These are phyloP conservation scores for Plutomurus gul DNA, from an alignment of 1,140 invertebrate genomes.

Conservation along the genomic window DNA sequence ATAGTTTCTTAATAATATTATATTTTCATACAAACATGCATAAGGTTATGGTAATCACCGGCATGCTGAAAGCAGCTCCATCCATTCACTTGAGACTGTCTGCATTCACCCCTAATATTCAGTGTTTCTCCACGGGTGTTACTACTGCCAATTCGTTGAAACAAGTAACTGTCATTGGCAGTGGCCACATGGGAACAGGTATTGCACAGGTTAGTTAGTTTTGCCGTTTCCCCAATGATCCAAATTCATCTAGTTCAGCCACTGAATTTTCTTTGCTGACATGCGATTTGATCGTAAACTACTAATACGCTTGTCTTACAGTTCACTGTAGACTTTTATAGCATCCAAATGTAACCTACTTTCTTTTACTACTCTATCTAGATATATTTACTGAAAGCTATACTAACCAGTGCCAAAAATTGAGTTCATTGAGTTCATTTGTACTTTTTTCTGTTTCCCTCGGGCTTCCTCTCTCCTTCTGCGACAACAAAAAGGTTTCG, in stretches of 20 bases:
- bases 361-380: too few species aligned
- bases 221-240: too few species aligned
- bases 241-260: too few species aligned
- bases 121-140: too few species aligned
- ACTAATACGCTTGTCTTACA: too few species aligned
- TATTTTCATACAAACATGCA: not conserved
- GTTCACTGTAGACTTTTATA: too few species aligned
- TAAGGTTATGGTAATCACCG: not conserved
- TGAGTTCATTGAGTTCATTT: slow-evolving; percentile 1
- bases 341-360: too few species aligned
- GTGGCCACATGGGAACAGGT: slow-evolving; percentile 84
- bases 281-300: too few species aligned
- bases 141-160: slow-evolving; percentile 62
- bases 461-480: not conserved
- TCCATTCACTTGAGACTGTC: not conserved
- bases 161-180: slow-evolving; percentile 81
- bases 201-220: slow-evolving; percentile 80
- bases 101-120: not conserved
- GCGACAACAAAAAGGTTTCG: slow-evolving; percentile 57
- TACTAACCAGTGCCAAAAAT: not conserved
- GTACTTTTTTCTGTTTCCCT: slow-evolving; percentile 3
- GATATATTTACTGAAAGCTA: not conserved
- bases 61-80: not conserved
- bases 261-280: too few species aligned
- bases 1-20: too few species aligned